A percentile compares a stretch with the other conserved stretches of the same genome.
Conservation (phyloP, 2,888 invertebrate species). For the Cabera pusaria region DNA sequence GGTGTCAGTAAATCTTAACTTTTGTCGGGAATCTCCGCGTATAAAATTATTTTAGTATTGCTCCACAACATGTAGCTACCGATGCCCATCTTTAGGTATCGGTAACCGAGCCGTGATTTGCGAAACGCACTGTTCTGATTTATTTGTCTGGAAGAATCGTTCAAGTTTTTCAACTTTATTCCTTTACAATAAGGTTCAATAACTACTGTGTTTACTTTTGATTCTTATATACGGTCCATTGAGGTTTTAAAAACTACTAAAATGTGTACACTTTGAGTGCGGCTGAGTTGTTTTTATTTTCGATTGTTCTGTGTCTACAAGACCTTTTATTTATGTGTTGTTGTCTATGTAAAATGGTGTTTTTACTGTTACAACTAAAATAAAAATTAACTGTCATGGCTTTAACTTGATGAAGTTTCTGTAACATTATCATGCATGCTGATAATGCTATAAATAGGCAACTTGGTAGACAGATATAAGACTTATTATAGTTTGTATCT, state of each 20-base stretch:
- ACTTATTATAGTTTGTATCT: too few species aligned
- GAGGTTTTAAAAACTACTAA: constrained; percentile 23
- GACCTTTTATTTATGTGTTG: too few species aligned
- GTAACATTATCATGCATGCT: too few species aligned
- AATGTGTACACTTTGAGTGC: constrained; percentile 27
- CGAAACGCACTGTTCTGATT: constrained; percentile 64
- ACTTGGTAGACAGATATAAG: too few species aligned
- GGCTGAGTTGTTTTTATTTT: constrained; percentile 32
- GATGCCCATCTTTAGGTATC: constrained; percentile 57
- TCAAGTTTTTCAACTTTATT: constrained; percentile 16
- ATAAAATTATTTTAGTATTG: constrained; percentile 67
- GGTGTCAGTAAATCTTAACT: constrained; percentile 70
- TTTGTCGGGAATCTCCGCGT: constrained; percentile 62
- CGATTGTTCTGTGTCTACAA: constrained; percentile 22
- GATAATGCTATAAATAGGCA: too few species aligned
- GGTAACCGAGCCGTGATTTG: constrained; percentile 55
- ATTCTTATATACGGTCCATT: constrained; percentile 17
- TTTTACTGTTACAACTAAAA: too few species aligned
- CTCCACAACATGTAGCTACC: constrained; percentile 53
- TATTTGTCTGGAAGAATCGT: constrained; percentile 56
- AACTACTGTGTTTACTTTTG: neutral
- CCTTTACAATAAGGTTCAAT: constrained; percentile 9
- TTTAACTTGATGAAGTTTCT: too few species aligned
- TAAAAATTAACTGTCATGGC: too few species aligned
- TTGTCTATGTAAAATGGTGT: too few species aligned